Conservation (phyloP, 23 tunicate species). For the Corella eumyota region DNA sequence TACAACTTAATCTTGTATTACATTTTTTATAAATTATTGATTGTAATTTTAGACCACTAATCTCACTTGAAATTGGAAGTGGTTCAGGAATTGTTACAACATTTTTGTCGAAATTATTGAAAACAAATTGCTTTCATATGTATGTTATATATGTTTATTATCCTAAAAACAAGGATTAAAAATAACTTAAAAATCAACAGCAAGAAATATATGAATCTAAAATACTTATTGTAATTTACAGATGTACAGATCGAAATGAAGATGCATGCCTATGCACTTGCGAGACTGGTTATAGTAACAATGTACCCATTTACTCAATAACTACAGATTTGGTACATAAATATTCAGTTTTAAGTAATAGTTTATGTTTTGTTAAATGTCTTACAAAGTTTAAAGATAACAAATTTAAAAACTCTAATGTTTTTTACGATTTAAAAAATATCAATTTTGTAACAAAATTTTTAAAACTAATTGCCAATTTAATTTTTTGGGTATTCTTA, state of each 20-base stretch:
- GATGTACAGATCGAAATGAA: constrained; percentile 65
- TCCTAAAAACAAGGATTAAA: not conserved
- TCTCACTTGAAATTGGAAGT: constrained; percentile 67
- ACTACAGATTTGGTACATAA: constrained; percentile 35
- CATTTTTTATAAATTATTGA: too few species aligned
- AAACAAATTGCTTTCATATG: constrained; percentile 23
- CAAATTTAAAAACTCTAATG: too few species aligned
- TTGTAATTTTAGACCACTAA: constrained; percentile 18
- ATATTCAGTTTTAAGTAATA: not conserved
- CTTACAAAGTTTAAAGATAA: not conserved
- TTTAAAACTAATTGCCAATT: too few species aligned
- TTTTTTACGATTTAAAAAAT: too few species aligned
- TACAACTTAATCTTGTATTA: too few species aligned
- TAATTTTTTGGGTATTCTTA: too few species aligned
- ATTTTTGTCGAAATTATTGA: constrained; percentile 43
- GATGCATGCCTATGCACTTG: constrained; percentile 33
- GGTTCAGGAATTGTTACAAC: constrained; percentile 81
- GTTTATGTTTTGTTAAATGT: not conserved
- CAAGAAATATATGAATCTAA: too few species aligned
- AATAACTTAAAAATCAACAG: not conserved
- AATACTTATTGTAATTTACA: too few species aligned
- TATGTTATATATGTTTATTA: constrained; percentile 3
- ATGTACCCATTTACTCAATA: constrained; percentile 7
- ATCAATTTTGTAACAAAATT: too few species aligned
- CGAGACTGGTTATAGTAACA: constrained; percentile 35